Conservation (phyloP, 2,888 invertebrate species). For the Lissocephala sabroskyi region DNA sequence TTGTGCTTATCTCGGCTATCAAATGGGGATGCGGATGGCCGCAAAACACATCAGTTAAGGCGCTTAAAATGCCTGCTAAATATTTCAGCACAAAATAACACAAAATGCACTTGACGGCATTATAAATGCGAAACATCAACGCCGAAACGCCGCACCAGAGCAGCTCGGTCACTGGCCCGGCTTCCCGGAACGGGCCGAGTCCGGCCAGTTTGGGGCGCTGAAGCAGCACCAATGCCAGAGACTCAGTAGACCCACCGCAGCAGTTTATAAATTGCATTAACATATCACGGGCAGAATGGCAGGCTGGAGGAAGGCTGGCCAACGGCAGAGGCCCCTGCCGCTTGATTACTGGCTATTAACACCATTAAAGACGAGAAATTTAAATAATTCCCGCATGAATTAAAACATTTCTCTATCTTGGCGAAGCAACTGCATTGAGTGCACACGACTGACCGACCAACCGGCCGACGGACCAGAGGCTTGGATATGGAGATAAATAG, state of each 20-base stretch:
- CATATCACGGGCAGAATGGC: slow-evolving; percentile 28
- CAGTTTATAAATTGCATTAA: slow-evolving; percentile 48
- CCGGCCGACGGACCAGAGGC: slow-evolving; percentile 41
- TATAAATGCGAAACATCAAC: slow-evolving; percentile 41
- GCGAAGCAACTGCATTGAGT: background rate
- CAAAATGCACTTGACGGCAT: slow-evolving; percentile 40
- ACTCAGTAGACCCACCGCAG: background rate
- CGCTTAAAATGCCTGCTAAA: slow-evolving; percentile 25
- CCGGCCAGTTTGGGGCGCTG: slow-evolving; percentile 11
- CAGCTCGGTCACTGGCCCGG: too few species aligned
- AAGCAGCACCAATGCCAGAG: slow-evolving; percentile 11
- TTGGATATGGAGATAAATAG: slow-evolving; percentile 52
- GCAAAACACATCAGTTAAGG: slow-evolving; percentile 5
- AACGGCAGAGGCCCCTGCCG: slow-evolving; percentile 11
- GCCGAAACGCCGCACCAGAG: slow-evolving; percentile 4
- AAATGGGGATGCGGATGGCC: background rate
- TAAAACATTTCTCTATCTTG: slow-evolving; percentile 32
- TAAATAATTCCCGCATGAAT: slow-evolving; percentile 57
- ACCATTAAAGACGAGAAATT: slow-evolving; percentile 57
- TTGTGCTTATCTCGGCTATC: too few species aligned
- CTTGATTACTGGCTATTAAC: slow-evolving; percentile 65
- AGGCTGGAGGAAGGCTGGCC: background rate
- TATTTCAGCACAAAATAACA: slow-evolving; percentile 40
- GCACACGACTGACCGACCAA: background rate
- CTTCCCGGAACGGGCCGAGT: background rate